Base-by-base conservation (phyloP, 2,888 invertebrate genomes). In the Dynastes tityus region DNA sequence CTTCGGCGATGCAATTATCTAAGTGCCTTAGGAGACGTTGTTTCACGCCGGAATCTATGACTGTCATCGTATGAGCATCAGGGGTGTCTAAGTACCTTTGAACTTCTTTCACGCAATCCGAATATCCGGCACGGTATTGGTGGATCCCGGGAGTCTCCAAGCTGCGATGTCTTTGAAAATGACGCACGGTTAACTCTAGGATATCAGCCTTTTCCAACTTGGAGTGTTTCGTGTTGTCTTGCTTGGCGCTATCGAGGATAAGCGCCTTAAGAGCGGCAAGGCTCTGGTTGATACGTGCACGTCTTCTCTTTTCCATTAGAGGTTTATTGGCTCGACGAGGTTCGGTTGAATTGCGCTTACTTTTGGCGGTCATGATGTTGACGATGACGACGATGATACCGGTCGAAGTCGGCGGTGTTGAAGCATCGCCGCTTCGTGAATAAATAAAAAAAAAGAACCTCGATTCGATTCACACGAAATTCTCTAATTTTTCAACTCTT, bases 151-250 rank as follows among this genome's bases (percentile, higher is more conserved):
- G 91, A 82, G 91, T 91, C 82, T 93, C 92, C 51, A 94, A 88
- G 82, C 93, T 93, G 81, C 94, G 91, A 86, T 94, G 94, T 82
- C 93, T 89, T 87, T 95, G 95, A 82, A 96, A 92, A 88, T 96
- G 95, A 79, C 95, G 91, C 71, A 96, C 96, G 1, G 96, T 95
- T 87, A 96, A 90, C 88, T 96, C 96, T 81, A 96, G 89, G 83
- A 96, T 96, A 88, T 96, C 96, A 2, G 95, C 95, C 87, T 96
- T 96, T 88, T 96, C 96, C 87, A 96, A 90, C 89, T 96, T 96
- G 80, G 94, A 94, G 87, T 95, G 95, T 85, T 94, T 94, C 73
- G 93, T 93, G 87, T 92, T 92, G 90, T 90, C 92, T 89, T 90
- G 92, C 87, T 92, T 92, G 61, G 93, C 93, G 79, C 93, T 92